Evolutionary conservation across 2,113 vertebrate genomes (phyloP), one percentile per base, ranked within the genome.

Genomic region (Dromaius novaehollandiae): DNA sequence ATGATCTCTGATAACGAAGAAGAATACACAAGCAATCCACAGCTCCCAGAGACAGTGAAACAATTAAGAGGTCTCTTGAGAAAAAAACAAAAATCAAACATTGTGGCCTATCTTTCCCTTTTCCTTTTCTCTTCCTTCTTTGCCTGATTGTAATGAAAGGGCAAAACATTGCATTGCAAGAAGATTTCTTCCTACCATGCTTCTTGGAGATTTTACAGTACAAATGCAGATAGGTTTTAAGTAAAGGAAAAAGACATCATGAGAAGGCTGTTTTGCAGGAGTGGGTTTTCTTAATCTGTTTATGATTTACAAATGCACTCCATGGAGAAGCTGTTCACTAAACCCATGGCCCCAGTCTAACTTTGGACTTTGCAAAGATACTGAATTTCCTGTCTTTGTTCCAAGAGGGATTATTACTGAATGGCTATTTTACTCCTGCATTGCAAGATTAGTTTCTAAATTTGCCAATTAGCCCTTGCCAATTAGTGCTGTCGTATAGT

Each of bases 381-480:
- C 69, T 92, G 88, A 89, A 93, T 97, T 95, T 92, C 95, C 44
- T 89, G 66, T 89, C 63, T 85, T 95, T 94, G 73, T 95, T 97
- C 92, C 95, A 95, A 93, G 48, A 71, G 21, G 74, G 92, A 92
- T 92, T 94, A 90, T 86, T 93, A 86, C 53, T 79, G 93, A 96
- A 90, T 63, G 63, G 17, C 50, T 95, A 86, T 94, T 94, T 96
- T 63, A 95, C 88, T 93, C 64, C 88, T 94, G 82, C 82, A 88
- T 76, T 96, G 88, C 56, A 90, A 82, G 53, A 93, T 85, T 94
- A 79, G 74, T 83, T 95, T 90, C 86, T 95, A 95, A 96, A 90
- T 93, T 89, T 93, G 63, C 86, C 80, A 94, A 73, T 95, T 91
- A 93, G 30, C 87, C 61, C 64, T 96, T 96, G 90, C 88, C 88